phyloP scores from a whole-genome alignment of 1,140 invertebrate genomes.

The Philotrypesis tridentata region DNA sequence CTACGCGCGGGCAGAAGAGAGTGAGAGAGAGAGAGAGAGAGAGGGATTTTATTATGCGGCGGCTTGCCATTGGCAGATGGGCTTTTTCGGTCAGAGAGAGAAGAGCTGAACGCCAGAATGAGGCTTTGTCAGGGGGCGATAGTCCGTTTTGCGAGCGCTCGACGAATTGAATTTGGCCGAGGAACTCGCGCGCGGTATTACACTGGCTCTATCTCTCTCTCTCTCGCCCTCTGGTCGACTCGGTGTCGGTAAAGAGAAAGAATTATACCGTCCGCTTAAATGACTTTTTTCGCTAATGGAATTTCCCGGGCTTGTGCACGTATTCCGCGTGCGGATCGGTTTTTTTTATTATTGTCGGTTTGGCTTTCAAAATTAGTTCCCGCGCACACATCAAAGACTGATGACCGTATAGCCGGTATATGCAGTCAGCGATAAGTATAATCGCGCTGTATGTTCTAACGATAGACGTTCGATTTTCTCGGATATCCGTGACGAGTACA shows the following conservation, averaged over 20 bases:
- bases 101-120: conserved; percentile 14
- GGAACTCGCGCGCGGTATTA: neutral
- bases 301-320: too few relatives aligned
- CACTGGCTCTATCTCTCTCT: neutral
- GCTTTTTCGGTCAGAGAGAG: neutral
- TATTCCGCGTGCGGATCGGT: too few relatives aligned
- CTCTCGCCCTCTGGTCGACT: neutral
- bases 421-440: too few relatives aligned
- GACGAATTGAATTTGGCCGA: conserved; percentile 6
- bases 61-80: neutral
- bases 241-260: neutral
- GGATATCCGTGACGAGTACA: too few relatives aligned
- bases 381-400: too few relatives aligned
- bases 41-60: conserved; percentile 29
- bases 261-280: conserved; percentile 1
- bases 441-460: too few relatives aligned
- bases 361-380: too few relatives aligned
- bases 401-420: too few relatives aligned
- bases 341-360: neutral
- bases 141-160: neutral
- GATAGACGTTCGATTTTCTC: too few relatives aligned
- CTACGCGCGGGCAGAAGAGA: neutral
- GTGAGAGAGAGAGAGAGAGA: too few relatives aligned
- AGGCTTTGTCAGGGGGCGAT: conserved; percentile 32
- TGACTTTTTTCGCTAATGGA: neutral